Evolutionary conservation across 2,797 vertebrate genomes (phyloP).

Genomic region (Synanceia verrucosa): DNA sequence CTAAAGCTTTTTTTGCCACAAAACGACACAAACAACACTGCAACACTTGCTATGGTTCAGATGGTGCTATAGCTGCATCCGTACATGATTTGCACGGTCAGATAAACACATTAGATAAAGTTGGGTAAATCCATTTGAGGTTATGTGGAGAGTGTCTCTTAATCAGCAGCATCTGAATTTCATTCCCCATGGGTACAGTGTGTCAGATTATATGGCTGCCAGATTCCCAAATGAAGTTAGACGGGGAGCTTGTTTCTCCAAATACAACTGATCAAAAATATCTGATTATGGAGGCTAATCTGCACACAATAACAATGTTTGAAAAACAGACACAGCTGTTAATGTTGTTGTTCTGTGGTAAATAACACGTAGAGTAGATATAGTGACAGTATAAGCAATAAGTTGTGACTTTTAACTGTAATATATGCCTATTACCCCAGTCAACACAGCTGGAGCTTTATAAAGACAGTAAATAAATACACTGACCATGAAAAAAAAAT

Average conservation of each 20-base stretch:
- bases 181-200: constrained; percentile 8
- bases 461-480: no score
- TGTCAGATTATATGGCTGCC: constrained; percentile 7
- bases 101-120: constrained; percentile 19
- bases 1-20: background rate
- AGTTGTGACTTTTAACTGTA: no score
- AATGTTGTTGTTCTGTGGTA: background rate
- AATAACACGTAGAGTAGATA: no score
- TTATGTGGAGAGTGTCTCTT: background rate
- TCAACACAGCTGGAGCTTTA: no score
- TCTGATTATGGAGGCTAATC: constrained; percentile 22
- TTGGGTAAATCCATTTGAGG: constrained; percentile 25
- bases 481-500: no score
- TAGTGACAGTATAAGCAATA: no score
- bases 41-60: background rate
- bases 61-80: constrained; percentile 10
- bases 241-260: constrained; percentile 17
- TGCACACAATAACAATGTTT: background rate
- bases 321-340: background rate
- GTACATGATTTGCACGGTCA: constrained; percentile 4
- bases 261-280: constrained; percentile 4
- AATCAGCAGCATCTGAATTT: constrained; percentile 25
- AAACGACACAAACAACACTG: constrained; percentile 8
- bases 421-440: no score
- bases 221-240: constrained; percentile 21